These are phyloP conservation scores for Drosophila anomalata DNA, from an alignment of 2,888 invertebrate species.

Conservation along the genomic window DNA sequence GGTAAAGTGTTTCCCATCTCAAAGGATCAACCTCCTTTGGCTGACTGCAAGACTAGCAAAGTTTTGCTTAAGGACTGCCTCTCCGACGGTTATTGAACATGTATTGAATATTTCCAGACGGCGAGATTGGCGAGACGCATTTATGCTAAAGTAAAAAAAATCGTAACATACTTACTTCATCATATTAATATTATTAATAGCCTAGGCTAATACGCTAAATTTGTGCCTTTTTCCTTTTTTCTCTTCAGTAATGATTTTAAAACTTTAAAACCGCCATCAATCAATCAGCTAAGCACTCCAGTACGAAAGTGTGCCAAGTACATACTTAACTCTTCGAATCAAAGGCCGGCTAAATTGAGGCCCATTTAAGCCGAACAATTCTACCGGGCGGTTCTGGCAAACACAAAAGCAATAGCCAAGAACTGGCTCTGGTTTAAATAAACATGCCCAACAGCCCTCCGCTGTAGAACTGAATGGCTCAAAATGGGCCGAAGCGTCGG, in stretches of 20 bases:
- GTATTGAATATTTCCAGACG: slow-evolving; percentile 21
- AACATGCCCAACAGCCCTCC: slow-evolving; percentile 55
- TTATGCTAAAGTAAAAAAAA: too few relatives aligned
- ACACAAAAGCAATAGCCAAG: slow-evolving; percentile 44
- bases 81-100: slow-evolving; percentile 22
- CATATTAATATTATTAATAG: too few relatives aligned
- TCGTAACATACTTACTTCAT: background rate
- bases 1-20: background rate
- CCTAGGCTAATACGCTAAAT: too few relatives aligned
- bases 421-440: slow-evolving; percentile 63
- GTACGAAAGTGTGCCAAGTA: slow-evolving; percentile 54
- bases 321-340: slow-evolving; percentile 27
- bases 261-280: slow-evolving; percentile 24
- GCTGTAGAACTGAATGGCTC: background rate
- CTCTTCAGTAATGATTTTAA: background rate
- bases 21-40: slow-evolving; percentile 4
- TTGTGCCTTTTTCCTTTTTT: background rate
- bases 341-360: slow-evolving; percentile 59
- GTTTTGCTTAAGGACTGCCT: slow-evolving; percentile 5
- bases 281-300: slow-evolving; percentile 17
- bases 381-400: slow-evolving; percentile 8
- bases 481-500: slow-evolving; percentile 33
- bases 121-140: background rate
- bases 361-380: slow-evolving; percentile 65
- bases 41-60: slow-evolving; percentile 3